A percentile compares a stretch with the other conserved stretches of the same genome.
phyloP scores from a whole-genome alignment of 2,797 vertebrate genomes.

The Lagocephalus sceleratus region DNA sequence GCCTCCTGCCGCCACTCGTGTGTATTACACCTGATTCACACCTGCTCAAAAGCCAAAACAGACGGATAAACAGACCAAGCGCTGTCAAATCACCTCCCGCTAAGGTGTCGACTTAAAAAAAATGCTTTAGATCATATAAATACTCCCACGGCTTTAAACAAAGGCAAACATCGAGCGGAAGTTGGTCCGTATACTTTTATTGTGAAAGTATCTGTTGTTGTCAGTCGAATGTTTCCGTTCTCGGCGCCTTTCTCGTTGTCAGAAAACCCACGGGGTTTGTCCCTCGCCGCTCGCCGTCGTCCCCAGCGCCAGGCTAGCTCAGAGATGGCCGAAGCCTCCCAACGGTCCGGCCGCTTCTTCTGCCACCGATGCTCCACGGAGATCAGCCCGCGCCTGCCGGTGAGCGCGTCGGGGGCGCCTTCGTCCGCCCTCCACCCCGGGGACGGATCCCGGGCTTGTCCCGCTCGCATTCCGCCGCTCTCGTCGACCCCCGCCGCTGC shows the following conservation, averaged over 20 bases:
- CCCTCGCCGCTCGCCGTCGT: slow-evolving; percentile 53
- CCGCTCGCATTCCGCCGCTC: too few species aligned
- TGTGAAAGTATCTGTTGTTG: not conserved
- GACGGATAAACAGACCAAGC: too few species aligned
- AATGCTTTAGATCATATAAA: too few species aligned
- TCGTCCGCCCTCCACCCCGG: too few species aligned
- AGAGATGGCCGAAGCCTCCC: slow-evolving; percentile 90
- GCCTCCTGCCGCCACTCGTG: too few species aligned
- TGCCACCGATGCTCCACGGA: slow-evolving; percentile 91
- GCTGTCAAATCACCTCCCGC: too few species aligned
- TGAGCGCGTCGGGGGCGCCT: slow-evolving; percentile 58
- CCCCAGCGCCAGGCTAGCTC: slow-evolving; percentile 9
- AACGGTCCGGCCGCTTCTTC: slow-evolving; percentile 87
- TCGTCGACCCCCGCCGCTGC: slow-evolving; percentile 23
- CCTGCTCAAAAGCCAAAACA: too few species aligned
- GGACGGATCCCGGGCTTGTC: too few species aligned
- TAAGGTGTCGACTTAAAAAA: too few species aligned
- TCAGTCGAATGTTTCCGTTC: slow-evolving; percentile 14
- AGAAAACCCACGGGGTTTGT: slow-evolving; percentile 27
- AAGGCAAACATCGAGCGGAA: not conserved
- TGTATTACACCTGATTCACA: too few species aligned
- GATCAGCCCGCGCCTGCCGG: slow-evolving; percentile 88
- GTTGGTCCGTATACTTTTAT: not conserved
- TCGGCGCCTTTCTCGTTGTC: slow-evolving; percentile 1
- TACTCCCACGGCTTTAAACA: not conserved